phyloP scores from a whole-genome alignment of 2,113 vertebrate genomes.

The Larimichthys polyactis region DNA sequence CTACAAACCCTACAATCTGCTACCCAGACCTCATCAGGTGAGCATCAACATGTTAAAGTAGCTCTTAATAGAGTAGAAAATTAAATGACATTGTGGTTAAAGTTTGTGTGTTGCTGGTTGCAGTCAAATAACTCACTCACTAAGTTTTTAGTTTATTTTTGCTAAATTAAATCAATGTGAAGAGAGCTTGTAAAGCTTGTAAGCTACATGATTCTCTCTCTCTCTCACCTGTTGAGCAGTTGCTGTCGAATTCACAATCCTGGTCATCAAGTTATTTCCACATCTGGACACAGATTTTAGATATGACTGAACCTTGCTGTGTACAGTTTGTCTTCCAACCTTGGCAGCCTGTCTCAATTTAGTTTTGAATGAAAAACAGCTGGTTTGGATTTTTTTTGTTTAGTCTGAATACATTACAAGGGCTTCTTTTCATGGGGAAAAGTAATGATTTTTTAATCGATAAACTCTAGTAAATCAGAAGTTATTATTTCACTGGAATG shows the following conservation, averaged over 20 bases:
- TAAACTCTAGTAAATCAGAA: neutral
- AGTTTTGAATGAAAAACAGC: neutral
- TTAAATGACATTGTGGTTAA: neutral
- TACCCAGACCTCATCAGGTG: slow-evolving; percentile 93
- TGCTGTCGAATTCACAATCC: slow-evolving; percentile 11
- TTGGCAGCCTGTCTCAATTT: neutral
- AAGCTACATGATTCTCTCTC: slow-evolving; percentile 6
- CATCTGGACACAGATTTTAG: neutral
- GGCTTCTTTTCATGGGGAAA: neutral
- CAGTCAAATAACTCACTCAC: neutral
- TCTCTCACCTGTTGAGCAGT: slow-evolving; percentile 7
- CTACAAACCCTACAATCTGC: slow-evolving; percentile 91
- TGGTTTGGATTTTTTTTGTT: neutral
- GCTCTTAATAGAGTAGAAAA: neutral
- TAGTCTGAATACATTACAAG: neutral
- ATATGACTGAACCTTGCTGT: slow-evolving; percentile 1
- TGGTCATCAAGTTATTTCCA: slow-evolving; percentile 6
- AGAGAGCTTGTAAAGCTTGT: neutral
- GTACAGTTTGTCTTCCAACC: neutral
- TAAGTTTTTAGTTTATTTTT: neutral
- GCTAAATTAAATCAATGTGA: neutral
- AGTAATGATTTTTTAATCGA: neutral
- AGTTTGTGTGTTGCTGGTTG: neutral
- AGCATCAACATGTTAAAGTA: slow-evolving; percentile 65
- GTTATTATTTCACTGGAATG: slow-evolving; percentile 9